Evolutionary conservation across 2,797 vertebrate species (phyloP), one percentile per base, ranked within the genome.

Genomic region (Centropyge bicolor): DNA sequence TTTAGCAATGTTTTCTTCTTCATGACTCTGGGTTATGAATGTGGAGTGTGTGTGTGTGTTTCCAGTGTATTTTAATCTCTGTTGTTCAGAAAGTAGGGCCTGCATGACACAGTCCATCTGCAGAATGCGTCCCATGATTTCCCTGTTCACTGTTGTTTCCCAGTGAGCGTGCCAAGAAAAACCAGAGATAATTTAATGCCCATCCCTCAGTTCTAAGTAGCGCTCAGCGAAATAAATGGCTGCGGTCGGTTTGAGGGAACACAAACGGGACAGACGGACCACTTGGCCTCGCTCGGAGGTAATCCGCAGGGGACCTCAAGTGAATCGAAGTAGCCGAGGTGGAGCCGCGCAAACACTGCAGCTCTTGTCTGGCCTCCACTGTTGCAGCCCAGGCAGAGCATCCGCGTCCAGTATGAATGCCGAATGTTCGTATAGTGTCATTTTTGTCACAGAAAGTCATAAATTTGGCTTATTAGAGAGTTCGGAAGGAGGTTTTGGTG

Each of bases 131-230:
- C 79, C 48, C 40, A 20, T 55, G 85, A 49, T 84, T 79, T 64
- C 43, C 36, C 20, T 56, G 36, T 82, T 85, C 75, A 24, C 57
- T 71, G 55, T 64, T 55, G 46, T 84, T 86, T 89, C 77, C 83
- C 17, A 56, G 62, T 14, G 41, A 72, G 51, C 13, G 62, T 85
- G 87, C 90, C 88, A 89, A 91, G 71, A 87, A 90, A 72, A 91
- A 85, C 75, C 62, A 56, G 59, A 51, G 83, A 89, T 69, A 60
- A 88, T 85, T 89, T 80, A 88, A 76, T 76, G 78, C 49, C 51
- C 60, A 54, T 85, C 52, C n/a, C 70, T 57, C n/a, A 59, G 76
- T 74, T 84, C 72, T 7, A 2, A 74, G 74, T 40, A 6, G 48
- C 0, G 16, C 63, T 78, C 76, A 41, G 69, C 70, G 65, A 74